Base-by-base conservation (phyloP, 2,797 vertebrate genomes). In the Crocidura indochinensis region DNA sequence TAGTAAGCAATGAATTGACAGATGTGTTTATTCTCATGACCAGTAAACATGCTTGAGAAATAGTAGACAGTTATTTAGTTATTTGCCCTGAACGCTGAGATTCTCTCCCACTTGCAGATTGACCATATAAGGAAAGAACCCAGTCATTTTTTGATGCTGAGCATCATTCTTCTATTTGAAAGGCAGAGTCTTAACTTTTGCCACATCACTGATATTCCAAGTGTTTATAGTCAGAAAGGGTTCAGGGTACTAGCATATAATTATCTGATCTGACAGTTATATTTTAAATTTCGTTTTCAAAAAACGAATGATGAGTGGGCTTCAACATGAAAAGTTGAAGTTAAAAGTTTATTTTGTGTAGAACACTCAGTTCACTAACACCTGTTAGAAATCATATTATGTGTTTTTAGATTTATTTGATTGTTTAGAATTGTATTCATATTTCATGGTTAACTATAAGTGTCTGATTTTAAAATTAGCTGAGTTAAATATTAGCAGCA, bases 401-500 rank as follows among this genome's bases (percentile, higher is more conserved):
- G 67, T 86, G 56, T 87, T 67, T 92, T 88, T 11, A 47, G 47
- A 62, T 46, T 91, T 88, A 62, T 90, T 67, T 78, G 71, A 60
- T 80, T 88, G 8, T 94, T 26, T 11, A 12, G 27, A 65, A 27
- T 47, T 65, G 27, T 27, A 26, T 65, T 8, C 27, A 65, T 65
- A 9, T 85, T 88, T 93, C 12, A 84, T 72, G 72, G 91, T 51
- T 68, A 46, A 88, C 75, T 91, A 26, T 65, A 81, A 79, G 56
- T 68, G 81, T 82, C 7, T 85, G 11, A 92, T 76, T 77, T 82
- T 20, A 92, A 92, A 89, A 20, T 81, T 17, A 92, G 78, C 15
- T 69, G 20, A 90, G 92, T 75, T 92, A 53, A 80, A 49, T 90
- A 22, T 44, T 19, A 84, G 49, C 4, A 22, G 47, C 6, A 82